Conservation (phyloP, 2,113 vertebrate species). For the Zosterops borbonicus region DNA sequence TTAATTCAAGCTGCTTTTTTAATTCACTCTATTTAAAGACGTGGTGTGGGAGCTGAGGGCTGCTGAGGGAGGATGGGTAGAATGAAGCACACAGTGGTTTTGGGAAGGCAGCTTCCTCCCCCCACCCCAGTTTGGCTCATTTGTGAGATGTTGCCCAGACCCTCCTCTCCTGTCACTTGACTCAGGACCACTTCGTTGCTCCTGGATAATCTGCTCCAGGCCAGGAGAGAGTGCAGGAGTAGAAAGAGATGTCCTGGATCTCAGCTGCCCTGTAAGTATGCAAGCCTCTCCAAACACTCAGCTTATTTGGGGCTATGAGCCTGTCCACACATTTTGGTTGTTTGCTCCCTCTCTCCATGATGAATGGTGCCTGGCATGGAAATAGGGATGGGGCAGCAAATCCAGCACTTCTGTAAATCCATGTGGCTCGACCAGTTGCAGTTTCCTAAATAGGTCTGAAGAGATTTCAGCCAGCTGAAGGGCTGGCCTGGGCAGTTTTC, state of each 20-base stretch:
- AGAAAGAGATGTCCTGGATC: not conserved
- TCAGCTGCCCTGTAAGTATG: not conserved
- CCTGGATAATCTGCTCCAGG: not conserved
- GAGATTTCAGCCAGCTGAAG: not conserved
- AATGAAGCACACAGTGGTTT: not conserved
- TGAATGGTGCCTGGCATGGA: not conserved
- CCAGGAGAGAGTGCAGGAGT: not conserved
- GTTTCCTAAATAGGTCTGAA: not conserved
- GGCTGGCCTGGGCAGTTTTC: not conserved
- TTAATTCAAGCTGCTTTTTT: not conserved
- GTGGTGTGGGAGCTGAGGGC: not conserved
- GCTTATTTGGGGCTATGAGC: not conserved
- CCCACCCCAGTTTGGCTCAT: accelerated
- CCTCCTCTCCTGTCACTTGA: not conserved
- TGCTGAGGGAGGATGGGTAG: not conserved
- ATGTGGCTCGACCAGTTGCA: accelerated
- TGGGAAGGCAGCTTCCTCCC: not conserved
- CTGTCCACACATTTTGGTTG: not conserved
- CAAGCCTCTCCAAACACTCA: not conserved
- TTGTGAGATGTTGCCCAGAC: not conserved
- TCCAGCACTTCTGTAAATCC: not conserved
- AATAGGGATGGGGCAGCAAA: not conserved
- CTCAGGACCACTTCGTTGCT: not conserved
- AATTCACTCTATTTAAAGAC: not conserved
- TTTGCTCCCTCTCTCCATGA: not conserved